Evolutionary conservation across 2,113 vertebrate species (phyloP).

Genomic region (Speoplatyrhinus poulsoni): DNA sequence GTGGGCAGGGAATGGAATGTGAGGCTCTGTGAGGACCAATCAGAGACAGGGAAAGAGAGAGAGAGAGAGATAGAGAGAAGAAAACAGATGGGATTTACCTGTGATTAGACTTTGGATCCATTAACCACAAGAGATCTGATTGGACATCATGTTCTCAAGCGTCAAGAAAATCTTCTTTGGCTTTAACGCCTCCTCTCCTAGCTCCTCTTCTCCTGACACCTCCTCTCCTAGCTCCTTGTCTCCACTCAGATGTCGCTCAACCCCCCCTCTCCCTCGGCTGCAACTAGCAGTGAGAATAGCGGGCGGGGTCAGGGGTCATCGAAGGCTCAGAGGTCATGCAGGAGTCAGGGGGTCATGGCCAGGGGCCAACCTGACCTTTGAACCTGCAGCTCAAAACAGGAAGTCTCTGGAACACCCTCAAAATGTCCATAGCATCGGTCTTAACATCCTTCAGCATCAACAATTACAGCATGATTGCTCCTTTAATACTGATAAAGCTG

Average conservation of each 20-base stretch:
- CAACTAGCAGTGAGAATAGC: slow-evolving; percentile 30
- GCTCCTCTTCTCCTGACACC: not conserved
- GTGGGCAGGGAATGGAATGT: slow-evolving; percentile 49
- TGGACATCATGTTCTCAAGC: slow-evolving; percentile 48
- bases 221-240: not conserved
- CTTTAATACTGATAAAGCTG: not conserved
- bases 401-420: not conserved
- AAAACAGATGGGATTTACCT: not conserved
- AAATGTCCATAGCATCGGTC: not conserved
- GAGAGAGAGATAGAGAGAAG: not conserved
- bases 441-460: not conserved
- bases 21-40: slow-evolving; percentile 20
- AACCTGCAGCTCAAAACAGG: not conserved
- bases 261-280: slow-evolving; percentile 32
- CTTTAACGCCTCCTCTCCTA: slow-evolving; percentile 36
- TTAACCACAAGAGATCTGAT: not conserved
- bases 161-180: slow-evolving; percentile 53
- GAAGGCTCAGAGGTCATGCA: slow-evolving; percentile 26
- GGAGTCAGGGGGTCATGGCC: slow-evolving; percentile 55
- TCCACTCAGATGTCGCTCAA: slow-evolving; percentile 29
- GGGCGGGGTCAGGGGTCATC: slow-evolving; percentile 22
- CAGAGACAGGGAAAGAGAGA: slow-evolving; percentile 11
- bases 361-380: not conserved
- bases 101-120: not conserved
- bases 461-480: not conserved